Evolutionary conservation across 2,113 vertebrate species (phyloP), one percentile per base, ranked within the genome.

Genomic region (Mungos mungo): DNA sequence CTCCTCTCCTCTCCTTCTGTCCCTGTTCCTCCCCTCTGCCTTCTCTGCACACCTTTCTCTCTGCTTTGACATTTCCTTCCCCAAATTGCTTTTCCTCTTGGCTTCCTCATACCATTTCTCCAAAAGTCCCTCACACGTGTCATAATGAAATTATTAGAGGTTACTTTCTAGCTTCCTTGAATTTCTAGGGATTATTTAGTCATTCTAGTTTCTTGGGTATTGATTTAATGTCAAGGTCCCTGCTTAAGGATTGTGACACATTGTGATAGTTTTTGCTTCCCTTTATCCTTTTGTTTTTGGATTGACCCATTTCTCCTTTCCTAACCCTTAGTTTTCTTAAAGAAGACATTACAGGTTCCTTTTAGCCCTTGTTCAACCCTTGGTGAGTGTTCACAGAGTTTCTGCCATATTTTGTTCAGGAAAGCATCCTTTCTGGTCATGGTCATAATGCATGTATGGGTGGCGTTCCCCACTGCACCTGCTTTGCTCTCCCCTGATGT

Each of bases 161-260:
- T 69, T 27, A 5, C 69, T 88, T 89, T 79, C 89, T 63, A 50
- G 15, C 54, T 89, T 69, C 63, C 23, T 91, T 87, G 65, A 50
- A 19, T 66, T 92, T 90, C 82, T 74, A 88, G 79, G 29, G 14
- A 74, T 60, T 80, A 35, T 74, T 79, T 82, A 54, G 5, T 29
- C 27, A 93, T 88, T 94, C 33, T 71, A 47, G 25, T 31, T 95
- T 68, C 47, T 83, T 38, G 16, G 41, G 52, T 86, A 27, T 72
- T 92, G 45, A 63, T 93, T 95, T 74, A 50, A 93, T 88, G 81
- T 74, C n/a, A 88, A 89, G 66, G 38, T 86, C 77, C 65, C 31
- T 84, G 21, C 18, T 45, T 95, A 33, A 92, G 68, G 4, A 6
- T 85, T 86, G 19, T 87, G 47, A 54, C 31, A 72, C 57, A 69